Percentiles rank a stretch among this genome's conserved stretches.
Conservation (phyloP, 2,888 invertebrate species). For the Aethes cnicana region DNA sequence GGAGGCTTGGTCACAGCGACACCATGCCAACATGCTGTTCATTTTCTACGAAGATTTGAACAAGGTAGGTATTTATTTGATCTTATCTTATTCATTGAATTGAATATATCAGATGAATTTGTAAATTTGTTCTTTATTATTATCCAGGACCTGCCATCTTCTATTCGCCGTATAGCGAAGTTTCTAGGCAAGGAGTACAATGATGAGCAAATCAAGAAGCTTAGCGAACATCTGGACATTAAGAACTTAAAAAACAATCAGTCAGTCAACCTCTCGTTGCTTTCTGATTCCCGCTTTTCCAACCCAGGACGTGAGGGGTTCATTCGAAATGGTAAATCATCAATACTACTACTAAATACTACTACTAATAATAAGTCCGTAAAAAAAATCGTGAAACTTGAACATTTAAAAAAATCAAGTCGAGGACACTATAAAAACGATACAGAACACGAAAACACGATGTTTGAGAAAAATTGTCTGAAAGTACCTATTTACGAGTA, state of each 20-base stretch:
- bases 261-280: constrained; percentile 31
- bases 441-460: too few relatives aligned
- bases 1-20: constrained; percentile 83
- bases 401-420: too few relatives aligned
- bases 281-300: constrained; percentile 29
- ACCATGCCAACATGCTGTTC: constrained; percentile 77
- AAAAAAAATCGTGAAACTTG: too few relatives aligned
- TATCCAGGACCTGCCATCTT: constrained; percentile 39
- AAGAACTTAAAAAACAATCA: constrained; percentile 89
- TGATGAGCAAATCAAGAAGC: constrained; percentile 72
- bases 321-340: constrained; percentile 41
- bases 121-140: not conserved
- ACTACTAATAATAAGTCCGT: too few relatives aligned
- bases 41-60: too few relatives aligned
- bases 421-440: too few relatives aligned
- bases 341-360: too few relatives aligned
- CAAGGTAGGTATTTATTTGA: too few relatives aligned
- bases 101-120: too few relatives aligned
- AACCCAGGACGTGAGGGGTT: constrained; percentile 31
- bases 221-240: constrained; percentile 86
- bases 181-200: constrained; percentile 81
- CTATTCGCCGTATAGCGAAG: constrained; percentile 75
- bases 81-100: too few relatives aligned
- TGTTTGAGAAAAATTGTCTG: too few relatives aligned
- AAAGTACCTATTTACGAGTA: too few relatives aligned